phyloP scores from a whole-genome alignment of 2,113 vertebrate genomes.

The Orycteropus afer region DNA sequence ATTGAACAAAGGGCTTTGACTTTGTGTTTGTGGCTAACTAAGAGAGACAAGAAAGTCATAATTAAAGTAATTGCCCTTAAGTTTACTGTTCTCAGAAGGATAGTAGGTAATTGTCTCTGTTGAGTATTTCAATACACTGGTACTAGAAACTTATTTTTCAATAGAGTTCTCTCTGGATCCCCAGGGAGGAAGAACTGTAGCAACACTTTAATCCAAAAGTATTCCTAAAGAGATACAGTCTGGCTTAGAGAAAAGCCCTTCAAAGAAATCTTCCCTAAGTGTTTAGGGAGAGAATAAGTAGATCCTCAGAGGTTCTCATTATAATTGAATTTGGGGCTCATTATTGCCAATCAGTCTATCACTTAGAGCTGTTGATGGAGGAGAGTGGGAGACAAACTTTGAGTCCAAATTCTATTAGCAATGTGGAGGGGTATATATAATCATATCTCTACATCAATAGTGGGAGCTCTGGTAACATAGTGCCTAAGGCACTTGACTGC shows the following conservation, averaged over 20 bases:
- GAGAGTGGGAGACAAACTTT: neutral
- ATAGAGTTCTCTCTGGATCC: neutral
- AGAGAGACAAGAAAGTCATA: neutral
- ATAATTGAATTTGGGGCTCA: neutral
- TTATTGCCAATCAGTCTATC: neutral
- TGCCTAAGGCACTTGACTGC: too few relatives aligned
- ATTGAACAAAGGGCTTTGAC: neutral
- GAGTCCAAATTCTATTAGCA: neutral
- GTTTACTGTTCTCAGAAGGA: neutral
- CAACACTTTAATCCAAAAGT: neutral
- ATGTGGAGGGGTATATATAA: neutral
- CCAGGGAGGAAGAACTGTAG: neutral
- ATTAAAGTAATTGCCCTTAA: neutral
- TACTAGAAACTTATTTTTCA: neutral
- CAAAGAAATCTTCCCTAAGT: neutral
- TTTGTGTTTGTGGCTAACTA: neutral
- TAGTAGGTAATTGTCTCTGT: neutral
- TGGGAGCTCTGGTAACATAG: too few relatives aligned
- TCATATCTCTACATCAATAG: too few relatives aligned
- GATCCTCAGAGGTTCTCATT: neutral
- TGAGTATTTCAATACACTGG: neutral
- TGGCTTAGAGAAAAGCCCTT: neutral
- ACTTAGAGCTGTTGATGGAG: neutral
- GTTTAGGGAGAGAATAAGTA: neutral
- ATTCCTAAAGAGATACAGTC: neutral